A percentile compares a stretch with the other conserved stretches of the same genome.
These are phyloP conservation scores for Linyphia triangularis DNA, from an alignment of 2,888 invertebrate genomes.

Conservation along the genomic window DNA sequence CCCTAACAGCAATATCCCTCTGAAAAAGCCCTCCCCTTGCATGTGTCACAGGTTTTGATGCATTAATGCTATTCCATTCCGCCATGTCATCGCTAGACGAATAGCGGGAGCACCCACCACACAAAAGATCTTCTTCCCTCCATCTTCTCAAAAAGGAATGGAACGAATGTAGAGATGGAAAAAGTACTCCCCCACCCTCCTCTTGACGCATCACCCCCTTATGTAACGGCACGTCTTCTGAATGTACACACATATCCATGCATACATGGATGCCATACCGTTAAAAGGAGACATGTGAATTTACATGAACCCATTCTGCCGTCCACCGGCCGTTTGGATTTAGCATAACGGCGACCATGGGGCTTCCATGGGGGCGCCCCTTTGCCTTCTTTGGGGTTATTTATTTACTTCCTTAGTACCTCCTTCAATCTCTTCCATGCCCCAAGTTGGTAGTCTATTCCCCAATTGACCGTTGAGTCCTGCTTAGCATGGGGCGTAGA, in stretches of 20 bases:
- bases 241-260: conserved; percentile 56
- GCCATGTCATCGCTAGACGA: conserved; percentile 73
- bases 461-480: conserved; percentile 73
- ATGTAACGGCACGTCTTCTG: conserved; percentile 67
- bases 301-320: conserved; percentile 71
- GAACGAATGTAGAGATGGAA: conserved; percentile 39
- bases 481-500: conserved; percentile 31
- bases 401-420: conserved; percentile 59
- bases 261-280: conserved; percentile 53
- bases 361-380: conserved; percentile 38
- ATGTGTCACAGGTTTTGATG: conserved; percentile 76
- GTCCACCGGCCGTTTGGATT: conserved; percentile 66
- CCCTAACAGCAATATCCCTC: conserved; percentile 61
- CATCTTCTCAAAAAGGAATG: not conserved
- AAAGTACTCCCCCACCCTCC: conserved; percentile 4
- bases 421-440: conserved; percentile 45
- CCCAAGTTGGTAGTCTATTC: conserved; percentile 51
- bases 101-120: conserved; percentile 58
- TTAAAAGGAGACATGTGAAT: conserved; percentile 59
- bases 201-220: conserved; percentile 67
- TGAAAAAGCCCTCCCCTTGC: conserved; percentile 58
- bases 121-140: conserved; percentile 42
- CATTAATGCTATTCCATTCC: conserved; percentile 76
- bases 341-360: conserved; percentile 73
- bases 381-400: conserved; percentile 33